Base-by-base conservation (phyloP, 2,113 vertebrate species). In the Saccopteryx leptura region DNA sequence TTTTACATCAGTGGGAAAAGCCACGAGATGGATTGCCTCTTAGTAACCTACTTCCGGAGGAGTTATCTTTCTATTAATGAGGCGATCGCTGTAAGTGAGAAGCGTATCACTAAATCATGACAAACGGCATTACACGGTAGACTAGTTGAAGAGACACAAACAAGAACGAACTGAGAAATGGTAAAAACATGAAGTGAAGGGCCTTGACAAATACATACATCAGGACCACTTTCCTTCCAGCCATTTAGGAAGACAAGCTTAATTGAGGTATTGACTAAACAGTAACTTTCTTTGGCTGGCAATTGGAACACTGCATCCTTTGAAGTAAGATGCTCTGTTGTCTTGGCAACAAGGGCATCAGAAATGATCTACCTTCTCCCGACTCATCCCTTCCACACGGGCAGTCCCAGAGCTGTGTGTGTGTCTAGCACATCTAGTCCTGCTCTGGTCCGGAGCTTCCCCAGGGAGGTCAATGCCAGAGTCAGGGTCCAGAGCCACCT, bases 1-100 rank as follows among this genome's bases (percentile, higher is more conserved):
- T 83, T 95, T 96, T 83, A 78, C 17, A n/a, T 95, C 96, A 85
- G 93, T 39, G 81, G 81, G 61, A 66, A 87, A 88, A 96, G 61
- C 79, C 91, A 31, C 33, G 72, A 46, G 90, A 69, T 54, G 65
- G 75, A 91, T 80, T 79, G 61, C 48, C 72, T 97, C 52, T 68
- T 68, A 39, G 54, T 58, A 94, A 31, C 63, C 54, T 50, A 39
- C 90, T 96, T 93, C 90, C 79, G 91, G 92, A 82, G 91, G 92
- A 52, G 39, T 39, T 92, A 56, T 85, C 93, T 83, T 74, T 83
- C 60, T 92, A 86, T 86, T 96, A 79, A 90, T 28, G 76, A 72
- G 68, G 63, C 83, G 68, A 91, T 88, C 26, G 5, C 63, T 90
- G 74, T 72, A 50, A 91, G 63, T 78, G 23, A 31, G 75, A 78